These are phyloP conservation scores for Uropetala carovei DNA, from an alignment of 2,888 invertebrate species.

Conservation along the genomic window DNA sequence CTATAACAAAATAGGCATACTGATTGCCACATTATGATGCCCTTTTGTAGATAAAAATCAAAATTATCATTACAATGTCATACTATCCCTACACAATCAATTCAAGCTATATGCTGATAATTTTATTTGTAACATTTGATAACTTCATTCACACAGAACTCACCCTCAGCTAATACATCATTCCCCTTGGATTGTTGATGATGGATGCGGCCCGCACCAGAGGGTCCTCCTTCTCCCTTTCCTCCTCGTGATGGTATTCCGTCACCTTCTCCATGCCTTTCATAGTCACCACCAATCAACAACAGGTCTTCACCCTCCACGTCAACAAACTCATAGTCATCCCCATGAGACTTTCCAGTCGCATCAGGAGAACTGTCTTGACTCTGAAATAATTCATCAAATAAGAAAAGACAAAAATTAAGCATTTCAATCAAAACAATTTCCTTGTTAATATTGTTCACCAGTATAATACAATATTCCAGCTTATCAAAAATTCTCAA, in stretches of 20 bases:
- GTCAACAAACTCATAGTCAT: slow-evolving; percentile 81
- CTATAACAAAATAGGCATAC: too few species aligned
- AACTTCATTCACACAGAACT: slow-evolving; percentile 69
- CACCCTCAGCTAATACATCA: slow-evolving; percentile 86
- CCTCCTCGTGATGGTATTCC: slow-evolving; percentile 75
- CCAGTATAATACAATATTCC: background rate
- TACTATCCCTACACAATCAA: too few species aligned
- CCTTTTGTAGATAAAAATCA: too few species aligned
- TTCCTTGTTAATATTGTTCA: too few species aligned
- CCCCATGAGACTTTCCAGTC: slow-evolving; percentile 74
- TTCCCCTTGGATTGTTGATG: slow-evolving; percentile 78
- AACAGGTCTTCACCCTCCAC: slow-evolving; percentile 78
- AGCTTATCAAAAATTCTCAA: background rate
- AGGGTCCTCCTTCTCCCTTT: slow-evolving; percentile 72
- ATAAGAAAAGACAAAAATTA: background rate
- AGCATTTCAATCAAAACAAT: background rate
- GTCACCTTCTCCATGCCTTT: slow-evolving; percentile 74
- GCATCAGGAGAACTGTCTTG: slow-evolving; percentile 81
- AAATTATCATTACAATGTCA: too few species aligned
- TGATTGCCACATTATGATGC: too few species aligned
- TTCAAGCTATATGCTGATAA: too few species aligned
- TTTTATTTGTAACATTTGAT: too few species aligned
- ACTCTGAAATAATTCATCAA: slow-evolving; percentile 74
- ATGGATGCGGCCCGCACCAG: slow-evolving; percentile 47
- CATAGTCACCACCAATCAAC: slow-evolving; percentile 72